Conservation (phyloP, 2,113 vertebrate genomes). For the Poeciliopsis retropinna region DNA sequence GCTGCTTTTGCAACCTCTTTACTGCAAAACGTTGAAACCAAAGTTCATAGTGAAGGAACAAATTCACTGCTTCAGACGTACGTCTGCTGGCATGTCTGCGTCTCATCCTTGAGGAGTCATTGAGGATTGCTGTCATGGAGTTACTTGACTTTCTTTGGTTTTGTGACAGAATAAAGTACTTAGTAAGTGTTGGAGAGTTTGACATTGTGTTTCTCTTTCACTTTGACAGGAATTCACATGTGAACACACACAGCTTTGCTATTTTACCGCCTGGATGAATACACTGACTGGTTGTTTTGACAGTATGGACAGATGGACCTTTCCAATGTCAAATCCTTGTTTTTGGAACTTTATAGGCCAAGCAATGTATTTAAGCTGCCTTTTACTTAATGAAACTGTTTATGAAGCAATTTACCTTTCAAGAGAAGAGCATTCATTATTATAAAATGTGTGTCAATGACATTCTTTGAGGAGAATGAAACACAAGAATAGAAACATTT, state of each 20-base stretch:
- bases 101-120: not conserved
- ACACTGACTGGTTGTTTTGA: constrained; percentile 2
- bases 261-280: not conserved
- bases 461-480: not conserved
- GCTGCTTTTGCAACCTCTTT: no score
- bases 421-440: no score
- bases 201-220: not conserved
- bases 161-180: not conserved
- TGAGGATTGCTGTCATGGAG: not conserved
- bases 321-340: not conserved
- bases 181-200: not conserved
- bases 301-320: not conserved
- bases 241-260: not conserved
- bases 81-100: no score
- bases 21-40: no score
- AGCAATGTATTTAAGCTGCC: not conserved
- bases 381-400: not conserved
- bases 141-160: not conserved
- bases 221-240: constrained; percentile 2
- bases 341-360: not conserved
- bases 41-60: no score
- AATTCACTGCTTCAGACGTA: no score
- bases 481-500: not conserved
- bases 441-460: not conserved
- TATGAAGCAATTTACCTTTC: not conserved